Evolutionary conservation across 2,797 vertebrate genomes (phyloP), one percentile per base, ranked within the genome.

Genomic region (Rhynchotus rufescens): DNA sequence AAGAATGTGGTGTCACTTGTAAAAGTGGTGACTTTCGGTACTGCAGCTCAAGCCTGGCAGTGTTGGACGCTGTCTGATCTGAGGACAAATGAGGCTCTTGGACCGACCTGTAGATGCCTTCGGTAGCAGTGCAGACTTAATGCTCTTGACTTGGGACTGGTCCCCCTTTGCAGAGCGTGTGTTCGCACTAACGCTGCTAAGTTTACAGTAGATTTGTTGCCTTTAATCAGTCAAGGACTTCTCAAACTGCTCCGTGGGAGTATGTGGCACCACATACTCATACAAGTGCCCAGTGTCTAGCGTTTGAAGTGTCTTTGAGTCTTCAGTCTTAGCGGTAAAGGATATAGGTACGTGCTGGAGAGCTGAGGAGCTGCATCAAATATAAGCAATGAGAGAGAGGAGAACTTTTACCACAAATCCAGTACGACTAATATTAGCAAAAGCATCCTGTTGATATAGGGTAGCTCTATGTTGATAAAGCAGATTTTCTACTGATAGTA

Each of bases 81-180:
- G 26, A 66, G 36, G 10, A 51, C 12, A 38, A 69, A 91, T 28
- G 25, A 22, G n/a, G 15, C 32, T 88, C 76, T 79, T 67, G 52
- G 79, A 45, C 19, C 0, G 2, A 13, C 14, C 32, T 2, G 4
- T 0, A 3, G 45, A n/a, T 54, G 78, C 20, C 25, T 26, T 74
- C 30, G 62, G 0, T 42, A 62, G 40, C 40, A 36, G 15, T 66
- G 22, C 22, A 2, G 2, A 56, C 57, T 17, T 57, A 30, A 21
- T 22, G 44, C 3, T 90, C 32, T 52, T 45, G 19, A 14, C 32
- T 26, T 11, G 26, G 34, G 32, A 28, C 6, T 15, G 32, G 23
- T 36, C 13, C 15, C 23, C 34, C 25, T 30, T 26, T 34, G 6
- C 66, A 36, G 6, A 36, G 45, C 17, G 40, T 17, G 13, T 42